Conservation (phyloP, 2,113 vertebrate genomes). For the Marmota monax region DNA sequence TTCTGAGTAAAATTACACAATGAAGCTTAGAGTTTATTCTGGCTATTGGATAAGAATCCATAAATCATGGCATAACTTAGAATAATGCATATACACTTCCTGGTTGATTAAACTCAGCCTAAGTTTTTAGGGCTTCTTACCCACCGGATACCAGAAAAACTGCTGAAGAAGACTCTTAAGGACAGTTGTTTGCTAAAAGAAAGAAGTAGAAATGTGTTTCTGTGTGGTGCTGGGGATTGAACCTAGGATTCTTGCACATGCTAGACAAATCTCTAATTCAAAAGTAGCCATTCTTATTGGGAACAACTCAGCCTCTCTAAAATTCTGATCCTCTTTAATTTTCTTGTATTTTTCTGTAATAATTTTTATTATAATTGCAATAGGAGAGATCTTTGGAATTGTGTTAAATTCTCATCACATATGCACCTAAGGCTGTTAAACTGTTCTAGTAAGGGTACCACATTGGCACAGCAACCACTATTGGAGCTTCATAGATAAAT, state of each 20-base stretch:
- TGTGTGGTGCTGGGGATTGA: not conserved
- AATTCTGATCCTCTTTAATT: not conserved
- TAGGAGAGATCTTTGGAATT: not conserved
- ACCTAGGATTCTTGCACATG: not conserved
- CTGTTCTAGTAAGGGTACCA: not conserved
- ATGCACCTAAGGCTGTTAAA: not conserved
- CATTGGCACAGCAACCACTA: not conserved
- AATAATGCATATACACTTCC: not conserved
- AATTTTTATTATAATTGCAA: not conserved
- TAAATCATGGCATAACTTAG: not conserved
- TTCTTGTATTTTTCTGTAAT: slow-evolving; percentile 1
- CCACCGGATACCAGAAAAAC: not conserved
- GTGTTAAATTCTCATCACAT: not conserved
- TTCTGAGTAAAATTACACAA: not conserved
- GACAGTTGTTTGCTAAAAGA: not conserved
- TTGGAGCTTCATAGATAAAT: not conserved
- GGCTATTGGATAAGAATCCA: not conserved
- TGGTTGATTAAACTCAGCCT: not conserved
- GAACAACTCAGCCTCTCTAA: not conserved
- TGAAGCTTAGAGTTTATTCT: not conserved
- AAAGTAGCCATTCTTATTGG: not conserved
- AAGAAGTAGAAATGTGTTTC: not conserved
- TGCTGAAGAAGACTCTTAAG: not conserved
- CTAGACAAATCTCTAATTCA: not conserved
- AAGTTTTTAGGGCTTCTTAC: not conserved